phyloP scores from a whole-genome alignment of 1,140 invertebrate genomes.

The Calycopis cecrops region DNA sequence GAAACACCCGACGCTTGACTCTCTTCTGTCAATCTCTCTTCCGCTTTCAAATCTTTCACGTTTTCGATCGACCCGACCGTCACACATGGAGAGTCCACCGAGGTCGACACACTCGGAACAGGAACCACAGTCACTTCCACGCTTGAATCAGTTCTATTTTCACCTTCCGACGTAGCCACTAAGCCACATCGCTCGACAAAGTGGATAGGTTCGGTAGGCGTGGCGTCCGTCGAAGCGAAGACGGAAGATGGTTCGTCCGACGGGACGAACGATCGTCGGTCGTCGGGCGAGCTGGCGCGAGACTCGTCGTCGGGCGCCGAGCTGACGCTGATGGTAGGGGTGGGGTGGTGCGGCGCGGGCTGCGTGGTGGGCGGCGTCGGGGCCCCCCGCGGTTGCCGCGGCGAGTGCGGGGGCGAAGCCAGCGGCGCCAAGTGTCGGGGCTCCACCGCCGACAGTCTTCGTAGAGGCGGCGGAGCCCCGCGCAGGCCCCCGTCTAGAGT shows the following conservation, averaged over 20 bases:
- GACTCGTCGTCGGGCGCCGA: conserved; percentile 79
- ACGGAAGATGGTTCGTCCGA: conserved; percentile 60
- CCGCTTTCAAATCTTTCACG: neutral
- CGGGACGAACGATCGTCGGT: conserved; percentile 43
- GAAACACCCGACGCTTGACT: neutral
- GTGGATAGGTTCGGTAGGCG: conserved; percentile 41
- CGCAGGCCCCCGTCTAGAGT: conserved; percentile 75
- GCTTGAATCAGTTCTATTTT: neutral
- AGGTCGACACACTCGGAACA: neutral
- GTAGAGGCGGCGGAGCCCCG: conserved; percentile 66
- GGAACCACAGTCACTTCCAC: neutral
- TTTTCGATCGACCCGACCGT: neutral
- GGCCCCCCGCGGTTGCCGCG: conserved; percentile 41
- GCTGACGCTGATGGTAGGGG: conserved; percentile 84
- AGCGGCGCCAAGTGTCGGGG: conserved; percentile 67
- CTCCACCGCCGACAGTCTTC: conserved; percentile 65
- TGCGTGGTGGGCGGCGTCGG: conserved; percentile 26
- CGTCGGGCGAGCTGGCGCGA: conserved; percentile 44
- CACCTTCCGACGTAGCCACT: neutral
- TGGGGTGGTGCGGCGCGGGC: conserved; percentile 44
- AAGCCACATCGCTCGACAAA: neutral
- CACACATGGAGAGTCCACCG: neutral
- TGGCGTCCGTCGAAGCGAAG: conserved; percentile 52
- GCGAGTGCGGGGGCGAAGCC: conserved; percentile 49
- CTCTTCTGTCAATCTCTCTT: neutral